These are phyloP conservation scores for Andrena praecox DNA, from an alignment of 2,888 invertebrate genomes.

Conservation along the genomic window DNA sequence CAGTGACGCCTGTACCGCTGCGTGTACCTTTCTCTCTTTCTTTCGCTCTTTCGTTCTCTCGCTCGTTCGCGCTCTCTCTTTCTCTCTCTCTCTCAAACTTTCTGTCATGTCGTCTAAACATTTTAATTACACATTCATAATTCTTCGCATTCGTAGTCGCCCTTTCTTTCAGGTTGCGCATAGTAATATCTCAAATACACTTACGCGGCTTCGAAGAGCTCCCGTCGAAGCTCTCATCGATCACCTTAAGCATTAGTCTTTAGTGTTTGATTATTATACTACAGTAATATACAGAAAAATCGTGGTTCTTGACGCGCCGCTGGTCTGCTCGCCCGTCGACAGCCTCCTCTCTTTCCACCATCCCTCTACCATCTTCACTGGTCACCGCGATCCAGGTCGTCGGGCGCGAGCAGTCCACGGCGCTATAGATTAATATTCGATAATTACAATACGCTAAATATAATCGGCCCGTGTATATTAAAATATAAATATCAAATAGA, in stretches of 20 bases:
- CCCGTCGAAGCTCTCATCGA: slow-evolving; percentile 61
- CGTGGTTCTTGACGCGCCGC: slow-evolving; percentile 51
- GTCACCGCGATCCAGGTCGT: neutral
- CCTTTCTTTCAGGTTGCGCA: slow-evolving; percentile 62
- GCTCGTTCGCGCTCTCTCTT: slow-evolving; percentile 13
- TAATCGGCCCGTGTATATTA: slow-evolving; percentile 82
- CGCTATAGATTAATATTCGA: slow-evolving; percentile 65
- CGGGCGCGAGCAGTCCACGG: slow-evolving; percentile 48
- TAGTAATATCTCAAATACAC: slow-evolving; percentile 68
- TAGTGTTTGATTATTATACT: slow-evolving; percentile 83
- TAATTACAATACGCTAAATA: slow-evolving; percentile 81
- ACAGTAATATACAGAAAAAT: slow-evolving; percentile 83
- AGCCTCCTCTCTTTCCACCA: neutral
- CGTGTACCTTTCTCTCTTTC: slow-evolving; percentile 44
- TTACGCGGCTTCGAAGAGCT: slow-evolving; percentile 54
- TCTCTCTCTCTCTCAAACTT: slow-evolving; percentile 44
- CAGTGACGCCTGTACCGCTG: slow-evolving; percentile 67
- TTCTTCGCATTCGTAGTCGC: slow-evolving; percentile 55
- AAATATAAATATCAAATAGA: slow-evolving; percentile 83
- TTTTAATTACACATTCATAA: slow-evolving; percentile 19
- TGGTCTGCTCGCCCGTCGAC: slow-evolving; percentile 43
- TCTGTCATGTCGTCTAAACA: slow-evolving; percentile 45
- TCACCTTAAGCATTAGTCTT: slow-evolving; percentile 84
- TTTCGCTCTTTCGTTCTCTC: slow-evolving; percentile 40
- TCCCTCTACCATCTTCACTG: neutral